Evolutionary conservation across 2,888 invertebrate species (phyloP).

Genomic region (Leptinotarsa tumamoca): DNA sequence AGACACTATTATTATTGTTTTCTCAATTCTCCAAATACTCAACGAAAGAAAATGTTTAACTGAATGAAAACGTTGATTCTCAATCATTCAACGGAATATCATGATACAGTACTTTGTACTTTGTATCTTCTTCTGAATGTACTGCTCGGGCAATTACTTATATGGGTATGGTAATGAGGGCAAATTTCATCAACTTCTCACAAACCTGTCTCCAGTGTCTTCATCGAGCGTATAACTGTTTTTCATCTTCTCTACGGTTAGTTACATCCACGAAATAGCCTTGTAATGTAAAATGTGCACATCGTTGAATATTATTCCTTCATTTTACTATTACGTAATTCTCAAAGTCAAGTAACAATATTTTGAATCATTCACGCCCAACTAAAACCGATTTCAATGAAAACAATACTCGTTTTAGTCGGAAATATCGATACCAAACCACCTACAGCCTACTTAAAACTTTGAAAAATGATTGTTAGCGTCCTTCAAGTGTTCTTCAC

Average conservation of each 20-base stretch:
- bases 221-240: slow-evolving; percentile 5
- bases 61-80: no score
- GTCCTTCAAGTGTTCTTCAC: background rate
- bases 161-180: slow-evolving; percentile 19
- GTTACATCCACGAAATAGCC: background rate
- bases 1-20: no score
- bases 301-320: background rate
- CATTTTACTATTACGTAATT: no score
- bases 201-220: slow-evolving; percentile 2
- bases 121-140: background rate
- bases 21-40: no score
- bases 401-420: slow-evolving; percentile 7
- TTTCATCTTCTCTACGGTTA: background rate
- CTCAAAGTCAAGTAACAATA: background rate
- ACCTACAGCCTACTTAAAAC: background rate
- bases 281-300: background rate
- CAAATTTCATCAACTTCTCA: slow-evolving; percentile 14
- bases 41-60: no score
- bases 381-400: background rate
- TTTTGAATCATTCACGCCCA: background rate
- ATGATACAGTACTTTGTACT: background rate
- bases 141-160: background rate
- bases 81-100: background rate
- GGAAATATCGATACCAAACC: background rate
- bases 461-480: background rate